Percentiles rank a stretch among this genome's conserved stretches.
Evolutionary conservation across 2,888 invertebrate species (phyloP).

Genomic region (Drosophila pseudotalamancana): DNA sequence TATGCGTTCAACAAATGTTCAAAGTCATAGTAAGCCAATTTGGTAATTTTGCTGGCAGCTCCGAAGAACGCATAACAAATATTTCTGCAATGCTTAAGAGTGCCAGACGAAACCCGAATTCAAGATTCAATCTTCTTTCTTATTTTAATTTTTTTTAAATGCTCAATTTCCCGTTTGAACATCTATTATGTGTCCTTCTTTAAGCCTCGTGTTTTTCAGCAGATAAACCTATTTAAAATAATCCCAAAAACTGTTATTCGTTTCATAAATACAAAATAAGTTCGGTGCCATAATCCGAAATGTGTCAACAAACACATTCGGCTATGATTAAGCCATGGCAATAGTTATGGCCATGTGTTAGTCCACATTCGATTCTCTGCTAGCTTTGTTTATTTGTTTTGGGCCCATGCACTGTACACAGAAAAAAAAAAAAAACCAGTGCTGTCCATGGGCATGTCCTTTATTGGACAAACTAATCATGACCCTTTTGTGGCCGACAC

Average conservation of each 20-base stretch:
- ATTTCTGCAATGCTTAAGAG: conserved; percentile 4
- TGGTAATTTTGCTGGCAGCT: conserved; percentile 31
- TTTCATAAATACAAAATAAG: conserved; percentile 55
- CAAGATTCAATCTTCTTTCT: background rate
- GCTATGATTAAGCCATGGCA: conserved; percentile 25
- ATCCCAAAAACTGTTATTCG: conserved; percentile 5
- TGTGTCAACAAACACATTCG: conserved; percentile 12
- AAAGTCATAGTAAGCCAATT: conserved; percentile 51
- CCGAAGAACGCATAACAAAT: conserved; percentile 8
- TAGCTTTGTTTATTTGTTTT: conserved; percentile 7
- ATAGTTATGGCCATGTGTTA: conserved; percentile 19
- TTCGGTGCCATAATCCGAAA: conserved; percentile 45
- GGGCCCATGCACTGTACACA: conserved; percentile 15
- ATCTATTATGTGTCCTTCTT: background rate
- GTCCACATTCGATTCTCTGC: conserved; percentile 6
- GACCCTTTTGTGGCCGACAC: conserved; percentile 76
- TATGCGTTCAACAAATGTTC: conserved; percentile 21
- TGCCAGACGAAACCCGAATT: conserved; percentile 10
- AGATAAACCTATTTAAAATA: background rate
- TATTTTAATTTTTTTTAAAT: background rate
- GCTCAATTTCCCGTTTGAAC: background rate
- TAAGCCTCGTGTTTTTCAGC: background rate
- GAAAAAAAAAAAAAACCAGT: too few relatives aligned
- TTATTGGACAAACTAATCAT: conserved; percentile 71
- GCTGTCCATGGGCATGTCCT: conserved; percentile 11